Conservation (phyloP, 2,888 invertebrate species). For the Vesta saturnalis region DNA sequence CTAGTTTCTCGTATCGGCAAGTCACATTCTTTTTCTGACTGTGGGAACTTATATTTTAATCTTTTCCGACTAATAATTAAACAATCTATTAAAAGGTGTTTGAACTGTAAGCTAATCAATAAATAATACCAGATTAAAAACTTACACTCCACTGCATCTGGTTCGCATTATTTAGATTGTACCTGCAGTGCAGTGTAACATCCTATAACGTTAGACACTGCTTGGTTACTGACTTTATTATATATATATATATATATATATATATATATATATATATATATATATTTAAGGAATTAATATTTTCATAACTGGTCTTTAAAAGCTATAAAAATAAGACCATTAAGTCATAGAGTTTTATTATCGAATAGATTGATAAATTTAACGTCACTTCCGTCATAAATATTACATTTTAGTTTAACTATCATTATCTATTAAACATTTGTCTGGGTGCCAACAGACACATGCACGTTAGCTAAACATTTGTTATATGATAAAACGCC, state of each 20-base stretch:
- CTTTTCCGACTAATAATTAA: slow-evolving; percentile 58
- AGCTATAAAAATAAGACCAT: too few relatives aligned
- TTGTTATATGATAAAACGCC: too few relatives aligned
- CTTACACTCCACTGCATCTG: slow-evolving; percentile 21
- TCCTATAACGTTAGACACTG: background rate
- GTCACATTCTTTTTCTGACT: background rate
- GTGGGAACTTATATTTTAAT: background rate
- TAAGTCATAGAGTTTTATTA: too few relatives aligned
- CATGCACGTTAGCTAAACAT: too few relatives aligned
- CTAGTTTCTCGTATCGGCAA: background rate
- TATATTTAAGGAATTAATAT: too few relatives aligned
- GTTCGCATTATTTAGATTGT: background rate
- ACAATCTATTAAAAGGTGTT: slow-evolving; percentile 59
- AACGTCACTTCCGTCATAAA: too few relatives aligned
- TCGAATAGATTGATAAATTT: too few relatives aligned
- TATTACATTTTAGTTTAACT: too few relatives aligned
- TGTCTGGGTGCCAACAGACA: too few relatives aligned
- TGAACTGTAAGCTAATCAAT: slow-evolving; percentile 43
- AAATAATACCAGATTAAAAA: slow-evolving; percentile 29
- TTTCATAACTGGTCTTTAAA: background rate
- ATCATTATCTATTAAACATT: too few relatives aligned
- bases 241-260: too few relatives aligned
- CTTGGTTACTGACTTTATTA: background rate
- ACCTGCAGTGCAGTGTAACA: background rate
- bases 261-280: too few relatives aligned